Evolutionary conservation across 1,140 invertebrate genomes (phyloP).

Genomic region (Bombus difficillimus): DNA sequence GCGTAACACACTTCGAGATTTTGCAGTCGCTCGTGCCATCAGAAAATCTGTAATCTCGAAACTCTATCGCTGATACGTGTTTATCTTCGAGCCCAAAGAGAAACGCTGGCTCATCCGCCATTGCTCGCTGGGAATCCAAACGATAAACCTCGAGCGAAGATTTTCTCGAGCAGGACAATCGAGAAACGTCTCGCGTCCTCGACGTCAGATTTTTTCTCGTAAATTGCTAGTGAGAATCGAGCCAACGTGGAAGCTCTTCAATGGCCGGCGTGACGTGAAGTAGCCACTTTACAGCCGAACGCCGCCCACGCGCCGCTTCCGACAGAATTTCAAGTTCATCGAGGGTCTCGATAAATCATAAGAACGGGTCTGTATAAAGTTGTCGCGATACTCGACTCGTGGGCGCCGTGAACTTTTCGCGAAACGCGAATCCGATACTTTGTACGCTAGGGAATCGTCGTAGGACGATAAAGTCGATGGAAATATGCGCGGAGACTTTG

Average conservation of each 20-base stretch:
- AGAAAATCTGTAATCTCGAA: background rate
- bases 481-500: background rate
- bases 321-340: slow-evolving; percentile 62
- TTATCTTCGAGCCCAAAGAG: background rate
- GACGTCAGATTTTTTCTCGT: background rate
- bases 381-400: slow-evolving; percentile 17
- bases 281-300: slow-evolving; percentile 53
- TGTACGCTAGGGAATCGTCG: background rate
- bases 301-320: slow-evolving; percentile 56
- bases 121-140: background rate
- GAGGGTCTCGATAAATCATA: slow-evolving; percentile 56
- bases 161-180: background rate
- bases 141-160: background rate
- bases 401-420: slow-evolving; percentile 1
- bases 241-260: slow-evolving; percentile 37
- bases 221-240: slow-evolving; percentile 15
- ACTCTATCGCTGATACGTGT: background rate
- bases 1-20: background rate
- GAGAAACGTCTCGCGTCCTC: background rate
- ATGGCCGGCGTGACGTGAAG: slow-evolving; percentile 50
- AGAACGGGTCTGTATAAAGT: slow-evolving; percentile 28
- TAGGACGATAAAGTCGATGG: background rate
- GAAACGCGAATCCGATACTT: background rate
- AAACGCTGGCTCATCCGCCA: background rate
- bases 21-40: background rate